Base-by-base conservation (phyloP, 2,888 invertebrate genomes). In the Myopa tessellatipennis region DNA sequence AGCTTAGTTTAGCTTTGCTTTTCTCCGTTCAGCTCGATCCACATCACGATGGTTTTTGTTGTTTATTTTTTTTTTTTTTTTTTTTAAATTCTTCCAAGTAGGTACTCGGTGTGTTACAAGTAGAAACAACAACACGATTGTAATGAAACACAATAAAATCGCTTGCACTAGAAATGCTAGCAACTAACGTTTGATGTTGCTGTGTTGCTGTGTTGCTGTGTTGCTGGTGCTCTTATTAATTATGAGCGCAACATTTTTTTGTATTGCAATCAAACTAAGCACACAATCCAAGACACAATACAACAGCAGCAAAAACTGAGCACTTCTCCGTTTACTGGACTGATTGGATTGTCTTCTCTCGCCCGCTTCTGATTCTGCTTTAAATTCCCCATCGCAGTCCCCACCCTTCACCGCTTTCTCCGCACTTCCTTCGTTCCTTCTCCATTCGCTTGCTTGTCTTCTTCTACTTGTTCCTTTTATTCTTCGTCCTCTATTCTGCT, bases 121-220 rank as follows among this genome's bases (percentile, higher is more conserved):
- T 34, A 45, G 7, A 45, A 45, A 8, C 34, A 16, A 55, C 58
- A 71, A 58, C 71, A 58, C 7, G 36, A 40, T 12, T 14, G 45
- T 10, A 6, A 45, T 45, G 45, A 45, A 45, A 45, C 45, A 45
- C 45, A 45, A 45, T 45, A 45, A 45, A 45, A 45, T 45, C 45
- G 45, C 45, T 1, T 14, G 18, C 60, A 45, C n/a, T 36, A 18
- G 12, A 52, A 50, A 10, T 52, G 50, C 1, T 45, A n/a, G 40
- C 45, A 10, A 45, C 14, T 50, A n/a, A 18, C 16, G 18, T 34
- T 36, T 12, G 36, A 36, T 50, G 69, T 69, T 26, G 50, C 40
- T 45, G 18, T 18, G 40, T 40, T 68, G 36, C 16, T 70, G 70
- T 52, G n/a, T n/a, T 70, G 18, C 14, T 52, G 40, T 70, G 65